phyloP scores from a whole-genome alignment of 2,888 invertebrate species.

The Malachius bipustulatus region DNA sequence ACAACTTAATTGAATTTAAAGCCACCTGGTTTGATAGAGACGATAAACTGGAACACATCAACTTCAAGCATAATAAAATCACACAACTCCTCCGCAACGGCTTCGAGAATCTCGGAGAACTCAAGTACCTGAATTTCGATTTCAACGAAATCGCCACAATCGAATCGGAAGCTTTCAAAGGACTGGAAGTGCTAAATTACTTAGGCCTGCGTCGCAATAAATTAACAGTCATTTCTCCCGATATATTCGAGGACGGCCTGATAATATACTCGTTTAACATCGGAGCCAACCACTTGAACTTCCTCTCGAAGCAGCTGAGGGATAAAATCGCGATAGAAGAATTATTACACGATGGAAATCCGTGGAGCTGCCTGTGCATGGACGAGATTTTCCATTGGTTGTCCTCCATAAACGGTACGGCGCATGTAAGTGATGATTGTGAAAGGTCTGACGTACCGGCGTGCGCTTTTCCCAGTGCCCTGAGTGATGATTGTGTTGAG shows the following conservation, averaged over 20 bases:
- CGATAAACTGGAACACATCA: constrained; percentile 18
- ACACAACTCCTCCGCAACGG: constrained; percentile 19
- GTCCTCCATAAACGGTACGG: constrained; percentile 9
- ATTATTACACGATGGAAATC: constrained; percentile 21
- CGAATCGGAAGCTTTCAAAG: constrained; percentile 21
- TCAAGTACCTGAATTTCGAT: constrained; percentile 20
- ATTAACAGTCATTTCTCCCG: too few species aligned
- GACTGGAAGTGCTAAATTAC: constrained; percentile 19
- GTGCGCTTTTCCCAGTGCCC: too few species aligned
- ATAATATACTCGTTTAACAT: constrained; percentile 18
- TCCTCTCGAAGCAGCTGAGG: constrained; percentile 19
- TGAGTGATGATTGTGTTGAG: too few species aligned
- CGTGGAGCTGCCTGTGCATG: constrained; percentile 26
- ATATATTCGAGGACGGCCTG: too few species aligned
- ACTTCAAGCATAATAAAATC: constrained; percentile 21
- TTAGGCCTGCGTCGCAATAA: constrained; percentile 22
- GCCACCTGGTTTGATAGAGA: constrained; percentile 22
- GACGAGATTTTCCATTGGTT: constrained; percentile 20
- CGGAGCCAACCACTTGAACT: constrained; percentile 24
- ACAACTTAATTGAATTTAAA: constrained; percentile 21
- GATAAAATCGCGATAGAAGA: constrained; percentile 18
- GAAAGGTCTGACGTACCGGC: too few species aligned
- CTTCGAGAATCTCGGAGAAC: constrained; percentile 17
- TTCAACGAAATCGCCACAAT: constrained; percentile 22
- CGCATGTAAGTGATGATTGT: neutral